Evolutionary conservation across 2,797 vertebrate genomes (phyloP), one percentile per base, ranked within the genome.

Genomic region (Enteromius treurensis): DNA sequence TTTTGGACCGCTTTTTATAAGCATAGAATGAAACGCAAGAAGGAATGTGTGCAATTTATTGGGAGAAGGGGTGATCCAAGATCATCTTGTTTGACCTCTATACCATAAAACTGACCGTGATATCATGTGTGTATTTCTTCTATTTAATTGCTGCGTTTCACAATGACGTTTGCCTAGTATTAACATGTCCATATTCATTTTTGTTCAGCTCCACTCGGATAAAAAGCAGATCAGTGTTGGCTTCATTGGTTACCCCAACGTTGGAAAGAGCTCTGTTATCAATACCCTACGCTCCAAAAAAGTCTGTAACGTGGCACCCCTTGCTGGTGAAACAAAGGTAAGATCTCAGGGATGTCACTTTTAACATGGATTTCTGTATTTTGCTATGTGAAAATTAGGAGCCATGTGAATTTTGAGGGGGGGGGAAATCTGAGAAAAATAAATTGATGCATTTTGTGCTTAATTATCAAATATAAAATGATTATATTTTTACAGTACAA

Each of bases 221-320:
- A 99, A 99, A 94, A 99, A 99, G 67, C 98, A 99, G 95, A 99
- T 99, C 92, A 99, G 98, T 0, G 97, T 99, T 74, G 98, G 98
- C 29, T 99, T 99, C 91, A 99, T 99, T 37, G 98, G 98, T 53
- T 99, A 99, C 88, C 98, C 98, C 4, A 99, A 99, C 1, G 98
- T 99, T 82, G 98, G 98, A 88, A 99, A 99, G 91, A 99, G 98
- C 91, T 99, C 98, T 0, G 93, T 99, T 86, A 99, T 99, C 91
- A 99, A 99, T 87, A 99, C 98, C 0, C 89, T 99, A 5, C 93
- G 97, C 40, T 98, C 97, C 32, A 99, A 99, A 94, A 99, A 99
- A 91, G 98, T 99, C 89, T 99, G 98, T 95, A 99, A 91, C 0
- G 98, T 99, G 89, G 98, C 98, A 3, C 98, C 98, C 42, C 94